Evolutionary conservation across 30 jellyfish, hydroid and myxozoan species (phyloP).

Genomic region (Pelagia noctiluca): DNA sequence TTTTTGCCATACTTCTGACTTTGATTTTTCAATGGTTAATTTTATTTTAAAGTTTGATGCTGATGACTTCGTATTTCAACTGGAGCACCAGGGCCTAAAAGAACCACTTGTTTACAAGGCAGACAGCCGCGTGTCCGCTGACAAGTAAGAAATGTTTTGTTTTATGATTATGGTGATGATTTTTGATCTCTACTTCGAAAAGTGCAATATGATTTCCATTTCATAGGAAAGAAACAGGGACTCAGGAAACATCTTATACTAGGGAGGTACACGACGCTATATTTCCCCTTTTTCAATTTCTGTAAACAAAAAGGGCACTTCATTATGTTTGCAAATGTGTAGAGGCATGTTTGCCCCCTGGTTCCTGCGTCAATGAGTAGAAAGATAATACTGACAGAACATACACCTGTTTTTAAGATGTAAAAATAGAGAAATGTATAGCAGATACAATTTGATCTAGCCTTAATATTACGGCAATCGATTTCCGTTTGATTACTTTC

Average conservation of each 20-base stretch:
- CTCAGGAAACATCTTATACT: neutral
- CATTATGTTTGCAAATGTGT: neutral
- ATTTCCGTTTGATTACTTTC: no score
- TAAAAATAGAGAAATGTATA: no score
- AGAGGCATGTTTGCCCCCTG: no score
- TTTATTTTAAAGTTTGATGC: slow-evolving; percentile 65
- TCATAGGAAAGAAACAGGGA: neutral
- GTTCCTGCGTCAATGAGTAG: no score
- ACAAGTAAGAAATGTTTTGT: slow-evolving; percentile 46
- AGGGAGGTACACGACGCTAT: neutral
- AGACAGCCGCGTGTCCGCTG: slow-evolving; percentile 60
- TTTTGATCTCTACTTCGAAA: neutral
- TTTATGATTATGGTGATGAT: neutral
- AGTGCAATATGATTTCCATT: neutral
- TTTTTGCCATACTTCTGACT: neutral
- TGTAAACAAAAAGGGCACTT: neutral
- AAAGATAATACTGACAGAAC: no score
- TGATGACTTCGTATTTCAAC: slow-evolving; percentile 70
- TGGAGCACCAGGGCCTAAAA: slow-evolving; percentile 79
- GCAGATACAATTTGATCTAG: no score
- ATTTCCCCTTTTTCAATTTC: neutral
- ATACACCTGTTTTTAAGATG: no score
- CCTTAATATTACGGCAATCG: no score
- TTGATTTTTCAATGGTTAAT: neutral
- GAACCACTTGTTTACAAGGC: slow-evolving; percentile 72